A percentile compares a stretch with the other conserved stretches of the same genome.
Evolutionary conservation across 2,797 vertebrate genomes (phyloP).

Genomic region (Vipera ursinii): DNA sequence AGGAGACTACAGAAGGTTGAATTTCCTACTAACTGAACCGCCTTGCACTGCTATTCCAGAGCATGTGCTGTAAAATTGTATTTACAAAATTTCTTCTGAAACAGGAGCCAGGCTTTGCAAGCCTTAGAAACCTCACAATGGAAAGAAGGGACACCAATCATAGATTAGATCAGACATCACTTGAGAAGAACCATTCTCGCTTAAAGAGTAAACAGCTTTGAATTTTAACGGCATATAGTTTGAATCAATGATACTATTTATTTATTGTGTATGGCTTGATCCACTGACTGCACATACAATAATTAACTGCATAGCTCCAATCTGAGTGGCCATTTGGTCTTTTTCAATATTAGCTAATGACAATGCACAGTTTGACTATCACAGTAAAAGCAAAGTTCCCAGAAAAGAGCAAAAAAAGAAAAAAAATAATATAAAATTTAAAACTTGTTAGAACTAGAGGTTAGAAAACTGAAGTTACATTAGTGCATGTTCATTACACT

Average conservation of each 20-base stretch:
- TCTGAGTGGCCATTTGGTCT: neutral
- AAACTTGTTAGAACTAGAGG: neutral
- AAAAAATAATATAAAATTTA: neutral
- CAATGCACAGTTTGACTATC: neutral
- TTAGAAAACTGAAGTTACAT: constrained; percentile 12
- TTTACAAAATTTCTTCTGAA: neutral
- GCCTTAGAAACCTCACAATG: neutral
- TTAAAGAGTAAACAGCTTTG: neutral
- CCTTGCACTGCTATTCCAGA: neutral
- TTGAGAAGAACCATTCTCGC: neutral
- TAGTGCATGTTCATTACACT: neutral
- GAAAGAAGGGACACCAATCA: neutral
- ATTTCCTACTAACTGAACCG: neutral
- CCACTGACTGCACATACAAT: neutral
- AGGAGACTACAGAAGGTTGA: neutral
- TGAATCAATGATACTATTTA: neutral
- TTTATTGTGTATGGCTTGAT: neutral
- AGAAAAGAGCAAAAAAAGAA: neutral
- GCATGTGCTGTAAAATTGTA: neutral
- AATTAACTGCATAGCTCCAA: neutral
- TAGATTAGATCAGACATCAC: neutral
- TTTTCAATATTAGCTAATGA: neutral
- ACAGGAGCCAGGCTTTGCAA: neutral
- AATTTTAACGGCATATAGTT: neutral
- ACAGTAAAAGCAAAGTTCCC: neutral